These are phyloP conservation scores for Hoplostethus atlanticus DNA, from an alignment of 2,797 vertebrate species.

Conservation along the genomic window DNA sequence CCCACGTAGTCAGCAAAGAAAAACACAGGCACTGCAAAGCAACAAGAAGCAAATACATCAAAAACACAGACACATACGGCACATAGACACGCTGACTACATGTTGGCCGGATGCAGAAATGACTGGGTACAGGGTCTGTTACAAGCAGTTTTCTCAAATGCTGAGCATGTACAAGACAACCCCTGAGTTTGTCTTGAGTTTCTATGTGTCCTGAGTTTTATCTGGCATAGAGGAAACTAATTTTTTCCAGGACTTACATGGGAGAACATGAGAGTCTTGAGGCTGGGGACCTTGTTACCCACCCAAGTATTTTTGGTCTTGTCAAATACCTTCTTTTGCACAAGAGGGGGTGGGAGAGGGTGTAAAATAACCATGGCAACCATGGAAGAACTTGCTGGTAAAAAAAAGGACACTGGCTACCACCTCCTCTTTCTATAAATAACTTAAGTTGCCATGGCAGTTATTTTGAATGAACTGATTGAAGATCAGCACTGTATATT, in stretches of 20 bases:
- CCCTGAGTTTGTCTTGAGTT: slow-evolving; percentile 16
- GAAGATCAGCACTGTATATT: slow-evolving; percentile 8
- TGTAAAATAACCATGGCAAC: neutral
- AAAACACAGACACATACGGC: slow-evolving; percentile 18
- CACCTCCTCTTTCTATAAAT: no score
- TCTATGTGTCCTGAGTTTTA: slow-evolving; percentile 7
- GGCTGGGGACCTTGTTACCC: slow-evolving; percentile 15
- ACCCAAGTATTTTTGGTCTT: slow-evolving; percentile 35
- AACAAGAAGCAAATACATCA: slow-evolving; percentile 28
- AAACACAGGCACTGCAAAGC: slow-evolving; percentile 18
- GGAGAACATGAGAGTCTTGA: slow-evolving; percentile 27
- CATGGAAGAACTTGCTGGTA: slow-evolving; percentile 20
- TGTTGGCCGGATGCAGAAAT: slow-evolving; percentile 34
- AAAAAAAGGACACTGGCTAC: neutral
- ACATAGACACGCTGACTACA: slow-evolving; percentile 18
- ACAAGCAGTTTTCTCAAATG: slow-evolving; percentile 40
- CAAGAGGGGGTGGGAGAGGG: slow-evolving; percentile 21
- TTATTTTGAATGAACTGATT: neutral
- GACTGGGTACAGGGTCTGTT: slow-evolving; percentile 10
- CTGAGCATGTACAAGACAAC: slow-evolving; percentile 49
- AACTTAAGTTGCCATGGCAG: neutral
- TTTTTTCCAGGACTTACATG: slow-evolving; percentile 20
- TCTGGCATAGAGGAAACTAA: neutral
- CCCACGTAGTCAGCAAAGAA: neutral
- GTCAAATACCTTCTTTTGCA: slow-evolving; percentile 49